Conservation (phyloP, 2,113 vertebrate species). For the Amphilophus citrinellus region DNA sequence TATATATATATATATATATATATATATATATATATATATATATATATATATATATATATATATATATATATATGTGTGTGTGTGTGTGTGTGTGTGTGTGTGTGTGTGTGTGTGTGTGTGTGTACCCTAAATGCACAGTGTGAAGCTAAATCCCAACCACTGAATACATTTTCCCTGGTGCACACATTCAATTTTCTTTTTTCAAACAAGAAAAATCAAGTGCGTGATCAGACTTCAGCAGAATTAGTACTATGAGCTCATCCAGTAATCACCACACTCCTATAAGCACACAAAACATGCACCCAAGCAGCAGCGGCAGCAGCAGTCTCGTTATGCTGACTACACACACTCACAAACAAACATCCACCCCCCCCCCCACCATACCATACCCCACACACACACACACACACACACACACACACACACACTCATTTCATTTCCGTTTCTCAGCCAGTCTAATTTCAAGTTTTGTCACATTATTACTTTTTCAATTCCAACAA, state of each 20-base stretch:
- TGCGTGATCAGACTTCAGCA: conserved; percentile 38
- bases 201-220: neutral
- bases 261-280: conserved; percentile 32
- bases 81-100: too few species aligned
- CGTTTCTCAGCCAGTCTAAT: conserved; percentile 56
- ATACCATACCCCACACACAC: conserved; percentile 26
- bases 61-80: too few species aligned
- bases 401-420: conserved; percentile 12
- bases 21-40: too few species aligned
- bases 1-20: too few species aligned
- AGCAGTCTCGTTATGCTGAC: conserved; percentile 42
- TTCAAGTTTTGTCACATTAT: conserved; percentile 68
- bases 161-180: neutral
- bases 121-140: too few species aligned
- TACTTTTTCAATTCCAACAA: conserved; percentile 66
- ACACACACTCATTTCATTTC: conserved; percentile 63
- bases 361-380: neutral
- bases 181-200: neutral
- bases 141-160: conserved; percentile 3
- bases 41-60: too few species aligned
- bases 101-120: too few species aligned
- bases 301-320: conserved; percentile 10
- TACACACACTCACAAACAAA: conserved; percentile 33
- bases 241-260: conserved; percentile 41
- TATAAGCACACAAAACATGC: conserved; percentile 41